These are phyloP conservation scores for Corythornis vintsioides DNA, from an alignment of 2,113 vertebrate genomes.

Conservation along the genomic window DNA sequence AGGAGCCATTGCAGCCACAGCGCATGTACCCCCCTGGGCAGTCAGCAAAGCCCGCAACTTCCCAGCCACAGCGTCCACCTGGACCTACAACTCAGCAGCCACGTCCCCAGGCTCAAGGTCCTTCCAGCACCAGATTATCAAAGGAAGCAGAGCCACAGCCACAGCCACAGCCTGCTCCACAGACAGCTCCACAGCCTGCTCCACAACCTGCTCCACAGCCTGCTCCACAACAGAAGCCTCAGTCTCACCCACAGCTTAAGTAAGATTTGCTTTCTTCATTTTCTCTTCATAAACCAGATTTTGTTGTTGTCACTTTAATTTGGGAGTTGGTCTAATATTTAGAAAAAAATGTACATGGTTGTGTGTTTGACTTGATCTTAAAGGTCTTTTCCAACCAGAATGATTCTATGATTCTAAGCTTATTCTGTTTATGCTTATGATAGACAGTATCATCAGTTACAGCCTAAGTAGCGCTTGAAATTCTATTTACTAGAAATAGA, in stretches of 20 bases:
- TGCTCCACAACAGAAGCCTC: constrained; percentile 82
- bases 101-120: constrained; percentile 83
- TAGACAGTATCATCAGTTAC: background rate
- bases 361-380: no score
- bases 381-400: no score
- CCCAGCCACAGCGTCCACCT: constrained; percentile 74
- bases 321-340: background rate
- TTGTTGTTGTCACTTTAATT: background rate
- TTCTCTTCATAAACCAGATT: background rate
- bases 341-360: rapidly evolving
- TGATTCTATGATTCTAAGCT: no score
- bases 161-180: constrained; percentile 78
- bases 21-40: constrained; percentile 72
- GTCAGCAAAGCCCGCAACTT: constrained; percentile 77
- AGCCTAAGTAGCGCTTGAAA: background rate
- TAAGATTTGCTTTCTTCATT: constrained; percentile 76
- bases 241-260: constrained; percentile 95
- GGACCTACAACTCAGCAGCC: constrained; percentile 86
- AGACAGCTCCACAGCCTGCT: constrained; percentile 71
- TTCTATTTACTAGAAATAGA: background rate
- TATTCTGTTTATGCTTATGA: background rate
- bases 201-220: constrained; percentile 27
- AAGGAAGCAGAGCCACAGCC: constrained; percentile 85
- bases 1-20: constrained; percentile 83
- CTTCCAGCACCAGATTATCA: constrained; percentile 80